Conservation (phyloP, 2,888 invertebrate species). For the Lagria hirta region DNA sequence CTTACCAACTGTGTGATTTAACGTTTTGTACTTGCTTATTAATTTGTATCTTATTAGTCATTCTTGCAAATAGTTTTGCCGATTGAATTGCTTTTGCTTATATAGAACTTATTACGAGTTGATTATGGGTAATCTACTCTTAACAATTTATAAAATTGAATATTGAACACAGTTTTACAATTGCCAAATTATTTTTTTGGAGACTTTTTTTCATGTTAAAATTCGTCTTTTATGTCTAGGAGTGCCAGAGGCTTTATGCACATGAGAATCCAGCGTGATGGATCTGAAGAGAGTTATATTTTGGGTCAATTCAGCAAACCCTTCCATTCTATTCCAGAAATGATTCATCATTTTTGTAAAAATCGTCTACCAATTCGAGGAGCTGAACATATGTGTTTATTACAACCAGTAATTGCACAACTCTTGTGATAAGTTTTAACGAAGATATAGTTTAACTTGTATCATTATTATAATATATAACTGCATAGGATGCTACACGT, state of each 20-base stretch:
- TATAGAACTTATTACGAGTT: no score
- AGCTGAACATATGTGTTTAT: slow-evolving; percentile 93
- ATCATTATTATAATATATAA: slow-evolving; percentile 12
- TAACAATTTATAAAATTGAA: no score
- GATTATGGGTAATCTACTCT: no score
- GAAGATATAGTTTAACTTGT: slow-evolving; percentile 5
- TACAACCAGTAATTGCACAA: slow-evolving; percentile 88
- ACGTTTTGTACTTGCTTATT: no score
- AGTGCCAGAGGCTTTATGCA: slow-evolving; percentile 96
- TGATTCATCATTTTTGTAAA: slow-evolving; percentile 91
- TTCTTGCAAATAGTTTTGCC: no score
- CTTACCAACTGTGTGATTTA: no score
- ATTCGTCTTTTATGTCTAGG: slow-evolving; percentile 65
- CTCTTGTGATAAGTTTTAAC: slow-evolving; percentile 61
- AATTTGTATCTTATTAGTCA: no score
- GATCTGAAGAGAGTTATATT: slow-evolving; percentile 77
- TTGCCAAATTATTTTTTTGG: no score
- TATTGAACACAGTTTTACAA: no score
- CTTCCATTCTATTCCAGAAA: slow-evolving; percentile 89
- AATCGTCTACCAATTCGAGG: slow-evolving; percentile 93
- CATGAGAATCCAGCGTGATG: slow-evolving; percentile 86
- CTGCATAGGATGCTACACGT: slow-evolving; percentile 10
- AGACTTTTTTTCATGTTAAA: slow-evolving; percentile 11
- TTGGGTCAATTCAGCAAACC: slow-evolving; percentile 92
- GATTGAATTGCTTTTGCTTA: no score